These are phyloP conservation scores for Polia nebulosa DNA, from an alignment of 2,888 invertebrate genomes.

Conservation along the genomic window DNA sequence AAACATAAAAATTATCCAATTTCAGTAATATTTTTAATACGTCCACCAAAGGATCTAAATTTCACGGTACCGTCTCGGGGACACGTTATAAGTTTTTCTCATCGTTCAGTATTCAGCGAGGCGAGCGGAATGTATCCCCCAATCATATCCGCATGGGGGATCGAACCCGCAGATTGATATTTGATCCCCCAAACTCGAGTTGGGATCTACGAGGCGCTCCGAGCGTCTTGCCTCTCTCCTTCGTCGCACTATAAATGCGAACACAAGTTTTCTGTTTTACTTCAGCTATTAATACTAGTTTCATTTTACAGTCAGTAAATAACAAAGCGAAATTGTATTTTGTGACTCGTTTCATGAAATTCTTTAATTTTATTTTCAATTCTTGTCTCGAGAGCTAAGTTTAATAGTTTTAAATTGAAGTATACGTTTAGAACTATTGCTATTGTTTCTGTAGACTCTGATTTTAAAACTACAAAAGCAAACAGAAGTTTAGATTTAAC, in stretches of 20 bases:
- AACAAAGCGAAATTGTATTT: conserved; percentile 39
- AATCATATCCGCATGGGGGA: conserved; percentile 76
- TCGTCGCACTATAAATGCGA: conserved; percentile 53
- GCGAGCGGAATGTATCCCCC: conserved; percentile 67
- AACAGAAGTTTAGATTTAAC: background rate
- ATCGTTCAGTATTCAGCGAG: conserved; percentile 67
- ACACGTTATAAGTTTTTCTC: conserved; percentile 72
- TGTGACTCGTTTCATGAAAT: conserved; percentile 28
- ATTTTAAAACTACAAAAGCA: background rate
- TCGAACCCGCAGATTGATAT: conserved; percentile 86
- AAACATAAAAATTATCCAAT: conserved; percentile 14
- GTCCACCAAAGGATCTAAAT: conserved; percentile 47
- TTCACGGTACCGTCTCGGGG: conserved; percentile 50
- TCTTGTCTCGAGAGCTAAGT: background rate
- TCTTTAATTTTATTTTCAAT: conserved; percentile 21
- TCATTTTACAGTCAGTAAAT: conserved; percentile 47
- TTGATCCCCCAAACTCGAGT: conserved; percentile 83
- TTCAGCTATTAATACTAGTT: conserved; percentile 54
- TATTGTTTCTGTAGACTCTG: background rate
- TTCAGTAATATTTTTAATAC: conserved; percentile 15
- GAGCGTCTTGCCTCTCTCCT: conserved; percentile 45
- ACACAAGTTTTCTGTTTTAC: conserved; percentile 56
- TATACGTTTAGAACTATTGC: background rate
- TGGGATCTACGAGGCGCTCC: conserved; percentile 58
- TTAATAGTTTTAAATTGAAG: conserved; percentile 10